These are phyloP conservation scores for Gymnocephalus cernua DNA, from an alignment of 2,113 vertebrate genomes.

Conservation along the genomic window DNA sequence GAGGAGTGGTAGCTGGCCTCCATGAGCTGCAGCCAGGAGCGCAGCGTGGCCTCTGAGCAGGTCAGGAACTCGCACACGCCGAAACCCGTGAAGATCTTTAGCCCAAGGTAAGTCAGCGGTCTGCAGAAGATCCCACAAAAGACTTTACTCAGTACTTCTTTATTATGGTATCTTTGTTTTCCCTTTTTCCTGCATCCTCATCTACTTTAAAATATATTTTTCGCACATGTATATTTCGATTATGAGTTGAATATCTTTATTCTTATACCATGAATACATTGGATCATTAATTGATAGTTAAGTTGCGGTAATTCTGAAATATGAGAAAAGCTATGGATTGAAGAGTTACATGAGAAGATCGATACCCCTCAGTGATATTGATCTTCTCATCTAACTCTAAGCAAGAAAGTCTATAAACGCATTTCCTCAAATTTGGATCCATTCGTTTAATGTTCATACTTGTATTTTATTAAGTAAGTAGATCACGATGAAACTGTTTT, in stretches of 20 bases:
- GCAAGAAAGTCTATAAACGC: too few species aligned
- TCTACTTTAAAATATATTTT: too few species aligned
- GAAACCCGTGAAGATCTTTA: slow-evolving; percentile 93
- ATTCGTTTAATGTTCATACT: neutral
- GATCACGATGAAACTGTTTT: neutral
- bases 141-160: neutral
- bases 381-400: too few species aligned
- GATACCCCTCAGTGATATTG: too few species aligned
- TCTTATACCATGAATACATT: too few species aligned
- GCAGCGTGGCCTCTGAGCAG: slow-evolving; percentile 90
- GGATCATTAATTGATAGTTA: too few species aligned
- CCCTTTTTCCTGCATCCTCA: neutral
- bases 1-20: slow-evolving; percentile 96
- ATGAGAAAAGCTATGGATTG: too few species aligned
- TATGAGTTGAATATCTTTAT: too few species aligned
- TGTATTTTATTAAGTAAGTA: neutral
- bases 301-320: too few species aligned
- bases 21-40: slow-evolving; percentile 95
- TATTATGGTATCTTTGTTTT: neutral
- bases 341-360: too few species aligned
- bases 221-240: too few species aligned
- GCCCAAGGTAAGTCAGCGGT: slow-evolving; percentile 93
- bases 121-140: slow-evolving; percentile 71
- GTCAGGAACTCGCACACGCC: slow-evolving; percentile 93
- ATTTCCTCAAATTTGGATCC: too few species aligned